Evolutionary conservation across 2,888 invertebrate species (phyloP).

Genomic region (Orthonevra nobilis): DNA sequence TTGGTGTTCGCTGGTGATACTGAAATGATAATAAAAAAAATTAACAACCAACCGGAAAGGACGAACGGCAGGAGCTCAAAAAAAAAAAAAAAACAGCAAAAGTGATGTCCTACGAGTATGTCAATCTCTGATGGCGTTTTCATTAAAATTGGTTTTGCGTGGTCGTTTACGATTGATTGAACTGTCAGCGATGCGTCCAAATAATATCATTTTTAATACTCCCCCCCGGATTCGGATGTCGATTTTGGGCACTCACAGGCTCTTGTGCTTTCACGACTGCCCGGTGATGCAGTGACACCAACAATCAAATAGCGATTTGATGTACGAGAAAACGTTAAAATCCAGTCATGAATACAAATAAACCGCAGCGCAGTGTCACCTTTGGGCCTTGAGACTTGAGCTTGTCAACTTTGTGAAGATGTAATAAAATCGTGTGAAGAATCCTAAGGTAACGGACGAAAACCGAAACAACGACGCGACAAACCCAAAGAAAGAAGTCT

Average conservation of each 20-base stretch:
- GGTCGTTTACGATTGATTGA: slow-evolving; percentile 71
- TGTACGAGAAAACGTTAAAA: no score
- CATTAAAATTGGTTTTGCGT: slow-evolving; percentile 71
- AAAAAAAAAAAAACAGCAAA: slow-evolving; percentile 23
- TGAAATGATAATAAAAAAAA: neutral
- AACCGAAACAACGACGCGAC: no score
- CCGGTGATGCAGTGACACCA: no score
- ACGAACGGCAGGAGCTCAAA: no score
- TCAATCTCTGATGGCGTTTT: slow-evolving; percentile 71
- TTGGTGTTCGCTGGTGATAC: neutral
- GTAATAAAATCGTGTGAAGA: no score
- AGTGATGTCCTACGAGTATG: slow-evolving; percentile 65
- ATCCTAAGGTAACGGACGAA: no score
- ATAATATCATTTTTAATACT: slow-evolving; percentile 70
- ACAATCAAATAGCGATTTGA: no score
- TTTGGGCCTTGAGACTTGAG: no score
- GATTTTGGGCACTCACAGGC: neutral
- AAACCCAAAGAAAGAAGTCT: no score
- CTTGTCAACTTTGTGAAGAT: no score
- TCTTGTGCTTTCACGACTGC: neutral
- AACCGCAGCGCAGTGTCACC: no score
- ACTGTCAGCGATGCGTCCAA: slow-evolving; percentile 70
- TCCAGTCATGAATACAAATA: no score
- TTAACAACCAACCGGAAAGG: slow-evolving; percentile 4
- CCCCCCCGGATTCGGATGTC: slow-evolving; percentile 37